These are phyloP conservation scores for Mus pahari DNA, from an alignment of 2,113 vertebrate genomes.

Conservation along the genomic window DNA sequence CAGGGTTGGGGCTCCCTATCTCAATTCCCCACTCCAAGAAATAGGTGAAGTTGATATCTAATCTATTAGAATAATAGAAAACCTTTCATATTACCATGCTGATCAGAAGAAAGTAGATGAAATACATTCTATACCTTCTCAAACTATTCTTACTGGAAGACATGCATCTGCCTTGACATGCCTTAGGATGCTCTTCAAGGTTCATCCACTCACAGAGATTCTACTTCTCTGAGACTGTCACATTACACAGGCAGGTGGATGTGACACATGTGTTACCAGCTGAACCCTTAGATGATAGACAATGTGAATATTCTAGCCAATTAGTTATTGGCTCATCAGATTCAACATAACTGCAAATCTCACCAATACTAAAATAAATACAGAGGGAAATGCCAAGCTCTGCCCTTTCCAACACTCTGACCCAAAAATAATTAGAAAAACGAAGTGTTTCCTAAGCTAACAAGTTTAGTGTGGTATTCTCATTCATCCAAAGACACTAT, in stretches of 20 bases:
- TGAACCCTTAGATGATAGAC: background rate
- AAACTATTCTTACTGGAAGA: background rate
- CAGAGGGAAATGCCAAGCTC: background rate
- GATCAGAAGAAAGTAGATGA: background rate
- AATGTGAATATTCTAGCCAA: background rate
- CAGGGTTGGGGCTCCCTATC: background rate
- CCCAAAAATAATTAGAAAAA: background rate
- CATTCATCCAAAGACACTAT: background rate
- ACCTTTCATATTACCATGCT: background rate
- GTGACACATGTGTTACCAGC: background rate
- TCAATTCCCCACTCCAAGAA: background rate
- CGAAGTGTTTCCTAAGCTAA: background rate
- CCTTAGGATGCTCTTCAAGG: background rate
- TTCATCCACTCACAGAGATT: background rate
- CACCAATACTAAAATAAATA: background rate
- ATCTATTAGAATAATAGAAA: background rate
- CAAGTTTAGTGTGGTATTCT: background rate
- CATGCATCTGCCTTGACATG: background rate
- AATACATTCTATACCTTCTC: background rate
- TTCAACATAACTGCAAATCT: background rate
- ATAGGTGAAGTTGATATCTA: background rate
- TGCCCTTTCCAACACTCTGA: background rate
- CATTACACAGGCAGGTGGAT: no score
- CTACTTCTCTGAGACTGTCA: background rate
- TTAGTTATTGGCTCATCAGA: background rate